Base-by-base conservation (phyloP, 2,888 invertebrate species). In the Netelia virgata region DNA sequence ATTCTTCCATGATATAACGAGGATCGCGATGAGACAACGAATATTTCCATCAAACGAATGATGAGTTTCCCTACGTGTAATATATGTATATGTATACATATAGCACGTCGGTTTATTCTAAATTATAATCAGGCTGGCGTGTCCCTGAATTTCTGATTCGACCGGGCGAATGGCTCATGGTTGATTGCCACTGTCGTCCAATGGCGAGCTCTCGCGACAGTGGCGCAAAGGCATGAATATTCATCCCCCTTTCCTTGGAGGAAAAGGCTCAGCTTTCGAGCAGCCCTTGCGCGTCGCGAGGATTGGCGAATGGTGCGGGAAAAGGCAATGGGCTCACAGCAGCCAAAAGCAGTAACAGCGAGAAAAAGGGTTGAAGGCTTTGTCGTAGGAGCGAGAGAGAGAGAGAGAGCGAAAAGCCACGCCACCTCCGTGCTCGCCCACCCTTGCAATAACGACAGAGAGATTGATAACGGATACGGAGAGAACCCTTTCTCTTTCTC, bases 151-250 rank as follows among this genome's bases (percentile, higher is more conserved):
- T 89, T 87, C 82, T 83, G 86, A 84, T 88, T 87, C 89, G 83
- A 80, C 84, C 84, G 91, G 78, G 55, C 36, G 57, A 28, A 72
- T 77, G 73, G 78, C 84, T 90, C 90, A 90, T 78, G 86, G 92
- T 92, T 92, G 92, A 92, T 92, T 90, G 91, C 92, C 92, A 92
- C 92, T 92, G 93, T 93, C 90, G 91, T 91, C 92, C 91, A 90
- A 92, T 92, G 90, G 89, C 88, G 89, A 90, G 89, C 89, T 85
- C 89, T 86, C 86, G 89, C 89, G 91, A 90, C 90, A 90, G 89
- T 89, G 91, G 89, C 89, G 89, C 88, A 87, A 86, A 87, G 83
- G 89, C 91, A 92, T 93, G 93, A 93, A 93, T 93, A 93, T 93
- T 93, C 93, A 93, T 93, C 89, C 88, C 87, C 90, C 89, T 90